phyloP scores from a whole-genome alignment of 2,113 vertebrate species.

The Talpa occidentalis region DNA sequence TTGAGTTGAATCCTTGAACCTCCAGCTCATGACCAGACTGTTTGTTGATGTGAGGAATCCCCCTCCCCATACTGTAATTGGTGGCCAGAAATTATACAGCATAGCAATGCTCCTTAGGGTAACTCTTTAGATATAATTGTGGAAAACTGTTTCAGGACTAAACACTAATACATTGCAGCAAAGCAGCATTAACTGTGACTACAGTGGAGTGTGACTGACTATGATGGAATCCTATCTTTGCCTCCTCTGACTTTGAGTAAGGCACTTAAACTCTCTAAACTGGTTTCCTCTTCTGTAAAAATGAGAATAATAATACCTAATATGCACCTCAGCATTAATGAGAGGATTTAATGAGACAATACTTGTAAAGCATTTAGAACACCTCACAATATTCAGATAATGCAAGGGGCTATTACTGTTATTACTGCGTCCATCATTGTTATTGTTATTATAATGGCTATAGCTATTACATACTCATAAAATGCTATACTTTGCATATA shows the following conservation, averaged over 20 bases:
- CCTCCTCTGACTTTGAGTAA: neutral
- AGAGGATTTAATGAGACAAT: conserved; percentile 12
- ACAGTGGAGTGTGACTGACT: neutral
- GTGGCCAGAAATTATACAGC: neutral
- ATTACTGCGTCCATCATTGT: no score
- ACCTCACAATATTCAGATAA: neutral
- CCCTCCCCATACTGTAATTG: neutral
- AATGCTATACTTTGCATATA: neutral
- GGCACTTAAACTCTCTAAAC: neutral
- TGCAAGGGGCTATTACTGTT: neutral
- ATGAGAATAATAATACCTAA: neutral
- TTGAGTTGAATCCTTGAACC: neutral
- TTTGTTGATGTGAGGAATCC: neutral
- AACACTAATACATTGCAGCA: neutral
- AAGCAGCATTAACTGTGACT: neutral
- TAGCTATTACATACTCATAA: neutral
- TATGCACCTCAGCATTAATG: neutral
- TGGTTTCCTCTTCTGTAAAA: neutral
- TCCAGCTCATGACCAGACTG: neutral
- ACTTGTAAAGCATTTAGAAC: neutral
- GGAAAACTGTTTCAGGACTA: neutral
- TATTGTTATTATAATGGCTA: neutral
- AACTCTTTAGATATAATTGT: neutral
- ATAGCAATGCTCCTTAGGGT: neutral
- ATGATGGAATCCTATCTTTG: neutral